Evolutionary conservation across 2,888 invertebrate genomes (phyloP).

Genomic region (Teinopalpus imperialis): DNA sequence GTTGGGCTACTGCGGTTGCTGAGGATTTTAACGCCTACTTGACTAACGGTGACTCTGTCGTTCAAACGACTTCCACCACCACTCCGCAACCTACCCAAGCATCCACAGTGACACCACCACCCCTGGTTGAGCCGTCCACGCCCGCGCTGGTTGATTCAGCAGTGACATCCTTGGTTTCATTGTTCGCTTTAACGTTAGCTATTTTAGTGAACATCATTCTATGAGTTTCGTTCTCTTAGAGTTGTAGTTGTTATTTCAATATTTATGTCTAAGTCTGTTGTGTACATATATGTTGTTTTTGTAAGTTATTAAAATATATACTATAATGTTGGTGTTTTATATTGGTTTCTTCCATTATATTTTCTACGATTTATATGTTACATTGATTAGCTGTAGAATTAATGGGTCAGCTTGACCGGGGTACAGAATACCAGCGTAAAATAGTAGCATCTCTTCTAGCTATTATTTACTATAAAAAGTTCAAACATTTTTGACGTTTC

Average conservation of each 20-base stretch:
- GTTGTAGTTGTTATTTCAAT: constrained; percentile 12
- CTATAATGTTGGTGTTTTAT: no score
- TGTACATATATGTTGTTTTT: neutral
- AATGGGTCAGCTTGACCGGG: no score
- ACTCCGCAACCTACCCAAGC: constrained; percentile 28
- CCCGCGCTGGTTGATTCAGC: constrained; percentile 55
- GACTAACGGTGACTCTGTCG: constrained; percentile 34
- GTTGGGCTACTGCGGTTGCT: constrained; percentile 42
- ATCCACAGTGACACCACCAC: constrained; percentile 33
- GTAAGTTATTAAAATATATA: no score
- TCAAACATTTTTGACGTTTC: no score
- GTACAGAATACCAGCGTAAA: neutral
- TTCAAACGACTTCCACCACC: constrained; percentile 29
- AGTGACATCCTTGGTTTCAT: constrained; percentile 43
- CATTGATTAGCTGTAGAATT: no score
- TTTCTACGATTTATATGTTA: no score
- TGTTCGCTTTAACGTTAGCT: constrained; percentile 41
- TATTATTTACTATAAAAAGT: no score
- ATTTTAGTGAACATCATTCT: constrained; percentile 43
- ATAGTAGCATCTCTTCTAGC: no score
- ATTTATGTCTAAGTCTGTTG: neutral
- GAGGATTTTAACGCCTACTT: constrained; percentile 51
- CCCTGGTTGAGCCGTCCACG: constrained; percentile 43
- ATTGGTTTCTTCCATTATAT: no score
- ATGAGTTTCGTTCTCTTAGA: constrained; percentile 32